A percentile compares a stretch with the other conserved stretches of the same genome.
Evolutionary conservation across 2,113 vertebrate species (phyloP).

Genomic region (Phainopepla nitens): DNA sequence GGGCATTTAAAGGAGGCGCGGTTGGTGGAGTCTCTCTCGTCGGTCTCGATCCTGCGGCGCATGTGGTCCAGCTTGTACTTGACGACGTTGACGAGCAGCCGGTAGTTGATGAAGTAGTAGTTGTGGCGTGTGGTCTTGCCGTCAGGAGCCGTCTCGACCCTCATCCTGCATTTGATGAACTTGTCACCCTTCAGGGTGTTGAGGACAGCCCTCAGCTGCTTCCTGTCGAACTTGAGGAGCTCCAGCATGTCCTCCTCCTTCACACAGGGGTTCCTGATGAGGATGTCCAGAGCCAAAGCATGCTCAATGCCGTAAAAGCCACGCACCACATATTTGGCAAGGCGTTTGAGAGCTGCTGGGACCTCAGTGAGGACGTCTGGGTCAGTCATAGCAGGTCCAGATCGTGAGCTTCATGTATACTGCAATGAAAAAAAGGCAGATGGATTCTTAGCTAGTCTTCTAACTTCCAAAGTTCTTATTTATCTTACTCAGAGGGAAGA

Average conservation of each 20-base stretch:
- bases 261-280: slow-evolving; percentile 94
- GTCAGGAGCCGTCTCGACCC: slow-evolving; percentile 92
- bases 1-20: slow-evolving; percentile 95
- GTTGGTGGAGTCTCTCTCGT: slow-evolving; percentile 95
- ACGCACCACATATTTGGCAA: slow-evolving; percentile 95
- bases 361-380: slow-evolving; percentile 92
- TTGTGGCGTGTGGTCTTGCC: slow-evolving; percentile 97
- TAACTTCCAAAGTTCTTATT: neutral
- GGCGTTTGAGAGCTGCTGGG: slow-evolving; percentile 88
- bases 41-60: slow-evolving; percentile 94
- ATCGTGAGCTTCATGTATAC: slow-evolving; percentile 41
- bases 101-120: slow-evolving; percentile 98
- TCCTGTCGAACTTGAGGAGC: slow-evolving; percentile 96
- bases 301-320: slow-evolving; percentile 97
- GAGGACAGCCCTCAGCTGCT: slow-evolving; percentile 92
- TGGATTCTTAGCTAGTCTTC: neutral
- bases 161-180: slow-evolving; percentile 97
- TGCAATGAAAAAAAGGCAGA: slow-evolving; percentile 5
- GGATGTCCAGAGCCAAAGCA: slow-evolving; percentile 92
- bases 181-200: slow-evolving; percentile 97
- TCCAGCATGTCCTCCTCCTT: slow-evolving; percentile 98
- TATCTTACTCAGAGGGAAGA: neutral
- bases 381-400: slow-evolving; percentile 83
- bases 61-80: slow-evolving; percentile 99
- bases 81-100: slow-evolving; percentile 93